A percentile compares a stretch with the other conserved stretches of the same genome.
Conservation (phyloP, 1,140 invertebrate species). For the Helicoverpa armigera region DNA sequence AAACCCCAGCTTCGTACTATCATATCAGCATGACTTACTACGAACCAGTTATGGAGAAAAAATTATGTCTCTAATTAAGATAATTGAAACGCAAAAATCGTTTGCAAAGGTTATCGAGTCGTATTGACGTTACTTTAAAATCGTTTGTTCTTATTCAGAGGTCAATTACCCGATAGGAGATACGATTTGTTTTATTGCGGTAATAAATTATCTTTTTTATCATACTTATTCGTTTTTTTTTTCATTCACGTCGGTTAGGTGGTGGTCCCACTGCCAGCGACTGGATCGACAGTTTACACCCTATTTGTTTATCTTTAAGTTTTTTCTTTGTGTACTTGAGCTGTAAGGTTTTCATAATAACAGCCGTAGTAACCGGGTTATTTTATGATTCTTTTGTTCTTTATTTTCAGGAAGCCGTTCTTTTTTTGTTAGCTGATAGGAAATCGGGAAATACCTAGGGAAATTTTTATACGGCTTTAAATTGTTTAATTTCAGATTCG, state of each 20-base stretch:
- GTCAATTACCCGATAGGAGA: conserved; percentile 52
- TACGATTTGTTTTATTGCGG: conserved; percentile 20
- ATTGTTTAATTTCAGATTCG: no score
- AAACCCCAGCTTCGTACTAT: conserved; percentile 7
- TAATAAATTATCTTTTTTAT: conserved; percentile 25
- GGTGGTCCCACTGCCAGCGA: conserved; percentile 37
- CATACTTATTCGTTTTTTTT: conserved; percentile 20
- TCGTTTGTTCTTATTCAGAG: conserved; percentile 52
- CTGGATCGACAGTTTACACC: no score
- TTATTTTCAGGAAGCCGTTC: no score
- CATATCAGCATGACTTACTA: background rate
- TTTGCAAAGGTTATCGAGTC: conserved; percentile 47
- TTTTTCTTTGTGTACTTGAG: no score
- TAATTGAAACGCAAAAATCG: conserved; percentile 45
- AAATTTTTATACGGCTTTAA: no score
- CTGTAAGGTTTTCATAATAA: no score
- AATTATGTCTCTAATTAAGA: conserved; percentile 13
- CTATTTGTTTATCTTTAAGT: no score
- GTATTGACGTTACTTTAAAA: conserved; percentile 46
- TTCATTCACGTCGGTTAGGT: conserved; percentile 13
- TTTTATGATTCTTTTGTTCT: no score
- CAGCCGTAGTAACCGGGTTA: no score
- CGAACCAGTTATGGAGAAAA: background rate
- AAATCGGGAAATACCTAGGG: no score
- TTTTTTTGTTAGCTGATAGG: no score